These are phyloP conservation scores for Turnix velox DNA, from an alignment of 2,113 vertebrate species.

Conservation along the genomic window DNA sequence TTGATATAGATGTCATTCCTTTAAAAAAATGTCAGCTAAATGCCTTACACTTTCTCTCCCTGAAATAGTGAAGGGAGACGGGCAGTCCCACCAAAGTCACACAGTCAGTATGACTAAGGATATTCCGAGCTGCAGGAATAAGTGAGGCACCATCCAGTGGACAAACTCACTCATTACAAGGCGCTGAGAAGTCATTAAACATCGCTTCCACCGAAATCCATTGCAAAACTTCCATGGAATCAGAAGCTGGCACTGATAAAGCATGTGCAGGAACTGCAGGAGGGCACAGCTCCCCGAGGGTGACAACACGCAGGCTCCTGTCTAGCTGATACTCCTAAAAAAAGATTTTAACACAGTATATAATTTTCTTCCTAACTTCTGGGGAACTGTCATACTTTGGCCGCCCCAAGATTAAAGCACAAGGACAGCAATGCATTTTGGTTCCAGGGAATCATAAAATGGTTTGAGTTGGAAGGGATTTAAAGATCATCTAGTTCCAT, in stretches of 20 bases:
- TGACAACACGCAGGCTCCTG: background rate
- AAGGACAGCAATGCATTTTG: accelerated
- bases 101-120: accelerated
- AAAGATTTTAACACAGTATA: accelerated
- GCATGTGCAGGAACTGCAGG: no score
- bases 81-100: accelerated
- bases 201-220: background rate
- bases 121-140: background rate
- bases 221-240: background rate
- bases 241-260: background rate
- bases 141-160: background rate
- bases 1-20: no score
- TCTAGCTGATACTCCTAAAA: background rate
- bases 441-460: no score
- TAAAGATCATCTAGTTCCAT: no score
- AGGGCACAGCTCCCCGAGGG: background rate
- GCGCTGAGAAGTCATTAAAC: background rate
- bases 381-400: background rate
- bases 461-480: no score
- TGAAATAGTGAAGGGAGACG: background rate
- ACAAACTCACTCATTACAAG: background rate
- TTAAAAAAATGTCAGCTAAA: background rate
- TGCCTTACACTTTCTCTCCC: background rate
- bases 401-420: background rate
- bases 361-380: background rate